phyloP scores from a whole-genome alignment of 2,113 vertebrate genomes.

The Oostethus manadensis region DNA sequence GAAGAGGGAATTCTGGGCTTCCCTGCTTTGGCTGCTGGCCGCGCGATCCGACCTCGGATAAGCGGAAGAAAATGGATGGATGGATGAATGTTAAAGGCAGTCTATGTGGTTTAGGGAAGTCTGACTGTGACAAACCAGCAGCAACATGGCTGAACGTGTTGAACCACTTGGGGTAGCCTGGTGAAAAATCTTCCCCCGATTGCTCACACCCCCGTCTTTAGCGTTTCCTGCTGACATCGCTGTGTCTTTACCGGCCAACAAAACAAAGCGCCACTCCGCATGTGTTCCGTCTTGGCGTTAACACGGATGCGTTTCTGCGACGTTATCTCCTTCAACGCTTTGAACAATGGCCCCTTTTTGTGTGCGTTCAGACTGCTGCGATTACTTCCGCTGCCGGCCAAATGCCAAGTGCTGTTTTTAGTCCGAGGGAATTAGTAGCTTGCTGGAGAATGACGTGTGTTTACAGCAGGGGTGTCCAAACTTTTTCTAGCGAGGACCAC shows the following conservation, averaged over 20 bases:
- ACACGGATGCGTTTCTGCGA: background rate
- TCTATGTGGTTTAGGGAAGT: conserved; percentile 17
- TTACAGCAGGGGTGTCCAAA: no score
- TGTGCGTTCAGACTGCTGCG: conserved; percentile 19
- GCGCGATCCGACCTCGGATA: no score
- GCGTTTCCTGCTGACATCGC: conserved; percentile 32
- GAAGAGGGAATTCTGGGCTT: no score
- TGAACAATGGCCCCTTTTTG: conserved; percentile 14
- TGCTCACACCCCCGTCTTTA: conserved; percentile 1
- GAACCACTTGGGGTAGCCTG: conserved; percentile 25
- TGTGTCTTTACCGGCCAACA: conserved; percentile 22
- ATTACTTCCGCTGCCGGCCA: conserved; percentile 34
- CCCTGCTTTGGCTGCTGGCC: no score
- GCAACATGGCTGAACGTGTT: conserved; percentile 35
- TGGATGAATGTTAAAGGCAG: no score
- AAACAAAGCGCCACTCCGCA: background rate
- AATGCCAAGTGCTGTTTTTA: conserved; percentile 42
- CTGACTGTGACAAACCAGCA: conserved; percentile 43
- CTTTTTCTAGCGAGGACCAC: no score
- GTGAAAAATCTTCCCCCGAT: conserved; percentile 52
- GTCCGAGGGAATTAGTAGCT: conserved; percentile 21
- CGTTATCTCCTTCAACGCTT: conserved; percentile 19
- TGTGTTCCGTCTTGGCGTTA: conserved; percentile 5
- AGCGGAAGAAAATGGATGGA: no score
- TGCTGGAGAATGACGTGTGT: conserved; percentile 12